Evolutionary conservation across 2,888 invertebrate species (phyloP).

Genomic region (Biston stratarius): DNA sequence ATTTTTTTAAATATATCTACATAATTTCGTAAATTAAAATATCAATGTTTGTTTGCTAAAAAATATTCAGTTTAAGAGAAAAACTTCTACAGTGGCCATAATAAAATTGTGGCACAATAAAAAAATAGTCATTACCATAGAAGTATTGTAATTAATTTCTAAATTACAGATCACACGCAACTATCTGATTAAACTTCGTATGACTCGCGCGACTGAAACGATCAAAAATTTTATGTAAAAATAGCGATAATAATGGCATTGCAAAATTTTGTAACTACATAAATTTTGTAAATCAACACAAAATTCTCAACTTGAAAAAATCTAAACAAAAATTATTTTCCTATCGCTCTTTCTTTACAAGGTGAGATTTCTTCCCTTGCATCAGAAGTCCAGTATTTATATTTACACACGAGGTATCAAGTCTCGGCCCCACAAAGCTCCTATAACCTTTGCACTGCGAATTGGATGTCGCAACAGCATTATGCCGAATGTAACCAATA

Average conservation of each 20-base stretch:
- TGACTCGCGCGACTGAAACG: too few species aligned
- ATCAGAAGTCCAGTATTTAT: conserved; percentile 38
- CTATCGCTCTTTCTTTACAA: neutral
- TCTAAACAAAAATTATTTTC: neutral
- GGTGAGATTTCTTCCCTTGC: conserved; percentile 7
- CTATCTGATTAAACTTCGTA: too few species aligned
- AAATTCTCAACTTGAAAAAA: neutral
- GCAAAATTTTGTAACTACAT: too few species aligned
- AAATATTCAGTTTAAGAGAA: neutral
- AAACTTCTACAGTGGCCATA: neutral
- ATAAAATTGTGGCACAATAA: too few species aligned
- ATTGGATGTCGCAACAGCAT: conserved; percentile 54
- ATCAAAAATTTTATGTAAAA: too few species aligned
- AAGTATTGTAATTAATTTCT: too few species aligned
- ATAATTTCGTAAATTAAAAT: conserved; percentile 3
- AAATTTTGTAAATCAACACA: neutral
- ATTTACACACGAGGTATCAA: conserved; percentile 44
- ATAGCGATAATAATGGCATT: too few species aligned
- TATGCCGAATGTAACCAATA: conserved; percentile 50
- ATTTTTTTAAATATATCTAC: neutral
- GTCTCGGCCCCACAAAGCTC: conserved; percentile 49
- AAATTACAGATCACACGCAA: too few species aligned
- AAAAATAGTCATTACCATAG: too few species aligned
- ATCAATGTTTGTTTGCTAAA: neutral
- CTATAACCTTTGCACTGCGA: conserved; percentile 55